phyloP scores from a whole-genome alignment of 2,113 vertebrate species.

The Vulpes vulpes region DNA sequence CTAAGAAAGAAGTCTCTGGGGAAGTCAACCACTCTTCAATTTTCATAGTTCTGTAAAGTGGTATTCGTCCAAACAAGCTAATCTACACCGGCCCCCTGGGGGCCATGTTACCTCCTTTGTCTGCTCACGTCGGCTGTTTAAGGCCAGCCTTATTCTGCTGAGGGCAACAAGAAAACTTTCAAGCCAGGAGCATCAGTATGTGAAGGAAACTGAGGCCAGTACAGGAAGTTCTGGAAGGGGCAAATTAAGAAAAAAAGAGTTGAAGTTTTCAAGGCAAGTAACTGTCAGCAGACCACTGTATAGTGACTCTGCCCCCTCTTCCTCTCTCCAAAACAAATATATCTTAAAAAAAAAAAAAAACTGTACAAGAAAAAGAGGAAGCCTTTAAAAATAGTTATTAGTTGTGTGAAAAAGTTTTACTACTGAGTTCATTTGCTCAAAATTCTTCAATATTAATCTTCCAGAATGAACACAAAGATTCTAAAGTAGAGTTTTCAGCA shows the following conservation, averaged over 20 bases:
- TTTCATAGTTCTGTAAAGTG: not conserved
- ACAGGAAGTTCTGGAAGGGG: not conserved
- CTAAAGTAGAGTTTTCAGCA: not conserved
- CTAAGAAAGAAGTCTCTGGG: not conserved
- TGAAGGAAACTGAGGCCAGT: not conserved
- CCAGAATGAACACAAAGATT: not conserved
- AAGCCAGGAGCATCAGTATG: not conserved
- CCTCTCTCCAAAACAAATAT: not conserved
- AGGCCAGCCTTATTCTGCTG: not conserved
- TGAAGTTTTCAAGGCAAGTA: not conserved
- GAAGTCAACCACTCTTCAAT: not conserved
- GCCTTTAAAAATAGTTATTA: not conserved
- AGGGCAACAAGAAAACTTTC: not conserved
- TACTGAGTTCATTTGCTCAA: not conserved
- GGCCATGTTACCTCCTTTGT: too few relatives aligned
- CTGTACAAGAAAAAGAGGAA: not conserved
- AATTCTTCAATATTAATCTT: not conserved
- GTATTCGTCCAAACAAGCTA: not conserved
- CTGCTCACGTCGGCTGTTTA: not conserved
- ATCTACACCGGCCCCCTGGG: too few relatives aligned
- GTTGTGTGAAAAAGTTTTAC: not conserved
- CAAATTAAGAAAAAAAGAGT: not conserved
- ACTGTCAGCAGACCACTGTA: not conserved
- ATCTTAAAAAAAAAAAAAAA: not conserved
- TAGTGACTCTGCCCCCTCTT: not conserved